These are phyloP conservation scores for Eremobia ochroleuca DNA, from an alignment of 2,888 invertebrate genomes.

Conservation along the genomic window DNA sequence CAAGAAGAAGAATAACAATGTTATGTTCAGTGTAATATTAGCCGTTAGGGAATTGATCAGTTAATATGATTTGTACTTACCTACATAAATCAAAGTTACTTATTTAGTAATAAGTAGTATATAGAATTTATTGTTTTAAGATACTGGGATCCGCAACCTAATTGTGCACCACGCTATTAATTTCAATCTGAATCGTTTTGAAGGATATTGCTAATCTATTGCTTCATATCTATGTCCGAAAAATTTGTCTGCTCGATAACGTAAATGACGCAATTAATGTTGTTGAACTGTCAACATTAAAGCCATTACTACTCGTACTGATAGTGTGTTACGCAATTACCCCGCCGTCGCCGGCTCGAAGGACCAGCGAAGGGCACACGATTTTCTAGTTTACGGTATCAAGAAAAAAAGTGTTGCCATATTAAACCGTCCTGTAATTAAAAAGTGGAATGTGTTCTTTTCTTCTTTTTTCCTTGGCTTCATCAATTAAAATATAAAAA, in stretches of 20 bases:
- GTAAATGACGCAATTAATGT: not conserved
- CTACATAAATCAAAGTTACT: not conserved
- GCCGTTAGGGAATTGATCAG: not conserved
- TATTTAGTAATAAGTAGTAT: not conserved
- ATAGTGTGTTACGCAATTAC: too few relatives aligned
- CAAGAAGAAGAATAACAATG: not conserved
- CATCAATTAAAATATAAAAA: constrained; percentile 4
- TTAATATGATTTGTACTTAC: not conserved
- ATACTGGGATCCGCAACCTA: too few relatives aligned
- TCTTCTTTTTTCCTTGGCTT: too few relatives aligned
- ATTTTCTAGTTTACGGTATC: not conserved
- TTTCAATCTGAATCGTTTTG: too few relatives aligned
- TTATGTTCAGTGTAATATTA: not conserved
- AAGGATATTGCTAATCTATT: not conserved
- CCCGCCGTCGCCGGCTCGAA: not conserved
- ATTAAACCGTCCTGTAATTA: not conserved
- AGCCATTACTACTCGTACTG: not conserved
- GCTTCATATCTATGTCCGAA: not conserved
- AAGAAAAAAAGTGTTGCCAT: not conserved
- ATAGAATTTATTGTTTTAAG: not conserved
- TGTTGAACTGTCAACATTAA: not conserved
- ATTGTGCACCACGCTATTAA: too few relatives aligned
- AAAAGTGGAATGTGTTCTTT: not conserved
- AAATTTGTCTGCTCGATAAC: not conserved
- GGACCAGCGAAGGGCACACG: not conserved